Evolutionary conservation across 1,140 invertebrate genomes (phyloP), one percentile per base, ranked within the genome.

Genomic region (Gryon sp.): DNA sequence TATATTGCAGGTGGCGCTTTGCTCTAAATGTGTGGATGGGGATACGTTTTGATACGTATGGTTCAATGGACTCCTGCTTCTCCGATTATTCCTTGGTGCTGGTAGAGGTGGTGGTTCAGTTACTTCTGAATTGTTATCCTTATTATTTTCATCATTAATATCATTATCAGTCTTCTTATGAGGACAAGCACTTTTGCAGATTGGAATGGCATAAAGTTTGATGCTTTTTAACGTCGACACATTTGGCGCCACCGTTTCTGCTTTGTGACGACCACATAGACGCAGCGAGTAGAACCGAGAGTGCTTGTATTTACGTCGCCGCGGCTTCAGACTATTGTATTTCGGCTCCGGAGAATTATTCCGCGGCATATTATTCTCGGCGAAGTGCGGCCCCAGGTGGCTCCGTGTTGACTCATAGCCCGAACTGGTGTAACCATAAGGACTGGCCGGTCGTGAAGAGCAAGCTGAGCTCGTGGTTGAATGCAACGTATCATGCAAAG

Each of bases 381-480:
- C 82, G 74, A 84, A 84, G 72, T 86, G 87, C 0, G 87, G 88
- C 9, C 89, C 88, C 45, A 88, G 77, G 66, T 90, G 90, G 79
- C 91, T 91, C 34, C 90, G 87, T 26, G 91, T 90, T 15, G 91
- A 92, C 46, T 91, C 91, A 82, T 92, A 92, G 14, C 92, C 92
- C 38, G 91, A 91, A 63, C 86, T 88, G n/a, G 75, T 82, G 55
- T 83, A 83, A 52, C 82, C 86, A 76, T 84, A 88, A 14, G 84
- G 76, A 52, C 84, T 90, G 83, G 74, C 88, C 82, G 86, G 89
- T 89, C 82, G 80, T 63, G 84, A 86, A 12, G 82, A 81, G 41
- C 82, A 84, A 46, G 83, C 81, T 52, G 84, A 86, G 15, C 79
- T 72, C 53, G 78, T 82, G 46, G 81, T 74, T 43, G 85, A 83